Conservation (phyloP, 1,140 invertebrate genomes). For the Drosophila albomicans region DNA sequence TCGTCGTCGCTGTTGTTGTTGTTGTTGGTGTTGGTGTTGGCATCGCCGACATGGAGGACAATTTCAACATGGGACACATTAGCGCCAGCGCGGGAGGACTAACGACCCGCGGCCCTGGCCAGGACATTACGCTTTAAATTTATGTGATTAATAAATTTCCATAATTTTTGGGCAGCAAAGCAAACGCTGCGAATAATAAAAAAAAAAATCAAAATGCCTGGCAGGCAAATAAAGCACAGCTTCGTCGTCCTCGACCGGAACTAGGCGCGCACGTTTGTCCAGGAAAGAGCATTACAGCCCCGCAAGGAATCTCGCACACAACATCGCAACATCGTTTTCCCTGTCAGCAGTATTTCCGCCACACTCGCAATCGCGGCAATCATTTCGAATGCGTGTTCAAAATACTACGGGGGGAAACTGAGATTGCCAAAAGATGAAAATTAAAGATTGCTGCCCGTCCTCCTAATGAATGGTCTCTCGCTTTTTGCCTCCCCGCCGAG, state of each 20-base stretch:
- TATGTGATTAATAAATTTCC: slow-evolving; percentile 84
- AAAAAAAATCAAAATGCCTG: slow-evolving; percentile 31
- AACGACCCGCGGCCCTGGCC: slow-evolving; percentile 48
- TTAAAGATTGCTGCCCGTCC: slow-evolving; percentile 61
- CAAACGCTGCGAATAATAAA: background rate
- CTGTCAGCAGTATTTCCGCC: slow-evolving; percentile 61
- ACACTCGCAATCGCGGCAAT: slow-evolving; percentile 8
- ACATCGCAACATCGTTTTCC: slow-evolving; percentile 43
- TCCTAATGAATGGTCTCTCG: slow-evolving; percentile 29
- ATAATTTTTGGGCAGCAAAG: slow-evolving; percentile 61
- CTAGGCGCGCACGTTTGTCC: slow-evolving; percentile 27
- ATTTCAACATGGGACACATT: slow-evolving; percentile 73
- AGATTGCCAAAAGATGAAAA: slow-evolving; percentile 76
- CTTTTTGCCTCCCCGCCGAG: background rate
- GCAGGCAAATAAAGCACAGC: slow-evolving; percentile 57
- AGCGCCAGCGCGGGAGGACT: slow-evolving; percentile 55
- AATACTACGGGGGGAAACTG: slow-evolving; percentile 32
- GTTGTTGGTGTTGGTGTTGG: background rate
- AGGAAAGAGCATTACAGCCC: slow-evolving; percentile 26
- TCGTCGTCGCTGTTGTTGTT: background rate
- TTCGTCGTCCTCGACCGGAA: slow-evolving; percentile 17
- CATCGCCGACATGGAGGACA: slow-evolving; percentile 27
- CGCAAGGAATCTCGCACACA: slow-evolving; percentile 31
- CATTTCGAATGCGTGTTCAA: slow-evolving; percentile 32
- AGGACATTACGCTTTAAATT: slow-evolving; percentile 79